These are phyloP conservation scores for Heteromormyrus szaboi DNA, from an alignment of 2,797 vertebrate species.

Conservation along the genomic window DNA sequence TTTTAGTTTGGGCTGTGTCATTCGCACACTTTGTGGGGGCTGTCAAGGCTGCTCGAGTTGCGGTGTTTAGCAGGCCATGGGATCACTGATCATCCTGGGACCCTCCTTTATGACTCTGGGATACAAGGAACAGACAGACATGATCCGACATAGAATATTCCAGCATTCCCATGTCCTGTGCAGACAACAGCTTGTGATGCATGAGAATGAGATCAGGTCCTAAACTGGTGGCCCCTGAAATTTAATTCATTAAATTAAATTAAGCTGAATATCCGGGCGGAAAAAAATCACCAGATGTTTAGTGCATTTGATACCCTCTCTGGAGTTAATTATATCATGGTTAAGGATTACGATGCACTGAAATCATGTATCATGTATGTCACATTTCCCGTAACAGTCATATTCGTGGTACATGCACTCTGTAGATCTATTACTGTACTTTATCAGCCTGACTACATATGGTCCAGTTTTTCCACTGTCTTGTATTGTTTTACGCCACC, in stretches of 20 bases:
- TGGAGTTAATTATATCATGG: not conserved
- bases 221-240: not conserved
- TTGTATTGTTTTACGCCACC: not conserved
- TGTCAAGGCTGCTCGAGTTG: not conserved
- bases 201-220: not conserved
- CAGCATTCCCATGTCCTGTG: not conserved
- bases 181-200: not conserved
- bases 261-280: not conserved
- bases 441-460: not conserved
- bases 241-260: not conserved
- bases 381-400: not conserved
- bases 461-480: not conserved
- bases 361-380: not conserved
- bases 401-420: not conserved
- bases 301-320: not conserved
- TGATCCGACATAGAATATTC: not conserved
- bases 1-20: not conserved
- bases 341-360: not conserved
- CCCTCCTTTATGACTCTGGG: not conserved
- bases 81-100: not conserved
- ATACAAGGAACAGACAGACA: not conserved
- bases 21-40: not conserved
- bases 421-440: not conserved
- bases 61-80: not conserved
- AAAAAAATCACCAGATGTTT: not conserved